Conservation (phyloP, 2,888 invertebrate genomes). For the Ischnus inquisitorius region DNA sequence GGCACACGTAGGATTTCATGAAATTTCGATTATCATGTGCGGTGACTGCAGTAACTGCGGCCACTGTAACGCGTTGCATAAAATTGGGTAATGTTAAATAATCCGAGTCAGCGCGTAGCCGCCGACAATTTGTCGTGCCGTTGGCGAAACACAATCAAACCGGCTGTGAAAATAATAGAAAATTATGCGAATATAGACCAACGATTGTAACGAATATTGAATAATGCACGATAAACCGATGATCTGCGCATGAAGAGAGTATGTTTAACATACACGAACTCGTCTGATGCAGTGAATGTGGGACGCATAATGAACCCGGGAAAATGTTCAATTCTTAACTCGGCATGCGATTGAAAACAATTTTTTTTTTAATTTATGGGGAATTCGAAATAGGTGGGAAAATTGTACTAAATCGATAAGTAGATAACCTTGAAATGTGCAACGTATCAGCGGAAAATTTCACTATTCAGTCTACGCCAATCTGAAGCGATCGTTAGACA, state of each 20-base stretch:
- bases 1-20: slow-evolving; percentile 17
- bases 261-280: no score
- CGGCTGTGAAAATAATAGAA: not conserved
- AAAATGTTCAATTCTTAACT: no score
- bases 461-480: not conserved
- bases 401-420: no score
- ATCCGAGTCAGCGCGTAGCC: slow-evolving; percentile 26
- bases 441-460: no score
- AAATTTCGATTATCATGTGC: slow-evolving; percentile 59
- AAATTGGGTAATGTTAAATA: slow-evolving; percentile 55
- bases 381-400: no score
- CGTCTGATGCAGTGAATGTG: no score
- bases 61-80: slow-evolving; percentile 18
- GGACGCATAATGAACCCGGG: no score
- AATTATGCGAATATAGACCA: not conserved
- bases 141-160: not conserved
- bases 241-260: no score
- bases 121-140: not conserved
- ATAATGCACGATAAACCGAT: no score
- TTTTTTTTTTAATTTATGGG: no score
- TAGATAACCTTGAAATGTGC: no score
- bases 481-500: not conserved
- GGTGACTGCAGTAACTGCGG: slow-evolving; percentile 33
- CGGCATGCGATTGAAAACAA: no score
- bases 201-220: not conserved